A percentile compares a stretch with the other conserved stretches of the same genome.
Conservation (phyloP, 2,113 vertebrate genomes). For the Heloderma charlesbogerti region DNA sequence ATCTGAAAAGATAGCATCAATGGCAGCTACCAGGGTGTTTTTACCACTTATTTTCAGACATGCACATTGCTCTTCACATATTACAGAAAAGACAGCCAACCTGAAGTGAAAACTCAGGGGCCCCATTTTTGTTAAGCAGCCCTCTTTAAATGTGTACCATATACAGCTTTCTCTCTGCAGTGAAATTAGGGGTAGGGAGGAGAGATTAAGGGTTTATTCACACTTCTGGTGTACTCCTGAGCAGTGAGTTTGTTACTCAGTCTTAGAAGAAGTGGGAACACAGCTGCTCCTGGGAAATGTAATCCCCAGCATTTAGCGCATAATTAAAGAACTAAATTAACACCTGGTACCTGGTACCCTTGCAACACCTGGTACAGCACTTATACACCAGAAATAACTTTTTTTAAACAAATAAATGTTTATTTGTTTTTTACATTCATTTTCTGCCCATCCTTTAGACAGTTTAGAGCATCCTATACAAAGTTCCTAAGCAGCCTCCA, state of each 20-base stretch:
- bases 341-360: neutral
- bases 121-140: neutral
- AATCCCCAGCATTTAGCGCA: neutral
- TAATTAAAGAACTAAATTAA: neutral
- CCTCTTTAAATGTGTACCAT: neutral
- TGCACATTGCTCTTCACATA: neutral
- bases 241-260: neutral
- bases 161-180: neutral
- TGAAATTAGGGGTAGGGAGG: neutral
- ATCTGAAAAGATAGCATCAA: neutral
- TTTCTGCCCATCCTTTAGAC: neutral
- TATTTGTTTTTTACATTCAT: neutral
- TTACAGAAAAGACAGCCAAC: neutral
- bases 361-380: neutral
- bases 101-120: neutral
- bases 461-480: neutral
- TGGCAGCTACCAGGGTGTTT: neutral
- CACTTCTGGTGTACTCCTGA: neutral
- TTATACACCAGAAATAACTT: neutral
- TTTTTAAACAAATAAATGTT: no score
- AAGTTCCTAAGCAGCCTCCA: neutral
- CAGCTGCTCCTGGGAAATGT: neutral
- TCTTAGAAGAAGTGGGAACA: neutral
- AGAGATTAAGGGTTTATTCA: neutral
- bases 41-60: neutral